A percentile compares a stretch with the other conserved stretches of the same genome.
These are phyloP conservation scores for Popillia japonica DNA, from an alignment of 1,140 invertebrate genomes.

Conservation along the genomic window DNA sequence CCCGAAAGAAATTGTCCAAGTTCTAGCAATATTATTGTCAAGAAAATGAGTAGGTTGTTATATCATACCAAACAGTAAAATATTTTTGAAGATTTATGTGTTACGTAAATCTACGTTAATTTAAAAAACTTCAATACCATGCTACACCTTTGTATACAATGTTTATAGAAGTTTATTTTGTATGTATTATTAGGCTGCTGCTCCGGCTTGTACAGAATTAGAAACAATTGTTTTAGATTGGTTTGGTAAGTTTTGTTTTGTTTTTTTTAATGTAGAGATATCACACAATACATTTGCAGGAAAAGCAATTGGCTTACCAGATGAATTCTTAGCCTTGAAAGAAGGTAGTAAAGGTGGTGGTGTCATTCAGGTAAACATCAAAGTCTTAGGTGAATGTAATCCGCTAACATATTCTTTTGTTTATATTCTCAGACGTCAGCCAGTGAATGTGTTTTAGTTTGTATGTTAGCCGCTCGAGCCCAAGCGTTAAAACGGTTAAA, in stretches of 20 bases:
- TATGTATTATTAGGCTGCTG: slow-evolving; percentile 67
- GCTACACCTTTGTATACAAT: neutral
- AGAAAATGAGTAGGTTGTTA: too few species aligned
- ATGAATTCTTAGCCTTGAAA: slow-evolving; percentile 83
- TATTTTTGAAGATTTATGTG: too few species aligned
- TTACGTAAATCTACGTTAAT: too few species aligned
- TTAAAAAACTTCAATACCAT: too few species aligned
- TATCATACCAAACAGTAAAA: too few species aligned
- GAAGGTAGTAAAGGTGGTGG: slow-evolving; percentile 89
- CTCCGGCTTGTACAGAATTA: slow-evolving; percentile 96
- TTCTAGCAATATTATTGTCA: too few species aligned
- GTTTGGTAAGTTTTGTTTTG: slow-evolving; percentile 77
- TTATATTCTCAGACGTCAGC: slow-evolving; percentile 83
- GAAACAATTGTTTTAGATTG: slow-evolving; percentile 97
- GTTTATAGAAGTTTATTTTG: neutral
- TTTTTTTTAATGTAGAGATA: neutral
- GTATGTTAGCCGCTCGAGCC: slow-evolving; percentile 93
- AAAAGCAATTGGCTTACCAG: slow-evolving; percentile 90
- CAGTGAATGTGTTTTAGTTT: slow-evolving; percentile 96
- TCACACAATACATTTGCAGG: slow-evolving; percentile 61
- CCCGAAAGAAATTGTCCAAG: too few species aligned
- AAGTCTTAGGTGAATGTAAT: neutral
- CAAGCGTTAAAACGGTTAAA: slow-evolving; percentile 92
- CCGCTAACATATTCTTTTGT: neutral
- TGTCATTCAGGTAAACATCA: slow-evolving; percentile 81